Conservation (phyloP, 23 tunicate species). For the Aplidium turbinatum region DNA sequence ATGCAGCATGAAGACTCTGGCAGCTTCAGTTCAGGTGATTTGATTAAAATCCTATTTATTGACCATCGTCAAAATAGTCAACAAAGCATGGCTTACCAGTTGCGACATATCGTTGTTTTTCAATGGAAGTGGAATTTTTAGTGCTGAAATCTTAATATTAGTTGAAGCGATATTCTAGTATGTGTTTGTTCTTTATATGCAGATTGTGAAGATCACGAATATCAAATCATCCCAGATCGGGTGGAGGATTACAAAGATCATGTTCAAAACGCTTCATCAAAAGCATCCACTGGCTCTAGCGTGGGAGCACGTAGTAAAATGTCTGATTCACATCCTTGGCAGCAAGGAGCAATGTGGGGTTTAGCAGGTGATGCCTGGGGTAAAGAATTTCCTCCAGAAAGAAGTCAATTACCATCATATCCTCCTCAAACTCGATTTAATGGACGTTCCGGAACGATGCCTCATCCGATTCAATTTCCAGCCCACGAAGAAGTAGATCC, state of each 20-base stretch:
- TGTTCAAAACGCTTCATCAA: neutral
- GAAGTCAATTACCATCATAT: slow-evolving; percentile 38
- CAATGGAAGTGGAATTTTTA: too few relatives aligned
- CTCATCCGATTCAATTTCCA: slow-evolving; percentile 36
- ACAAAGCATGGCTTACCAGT: too few relatives aligned
- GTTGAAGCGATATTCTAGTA: too few relatives aligned
- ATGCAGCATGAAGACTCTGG: neutral
- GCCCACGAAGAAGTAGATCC: slow-evolving; percentile 18
- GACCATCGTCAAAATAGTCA: too few relatives aligned
- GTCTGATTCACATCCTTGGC: slow-evolving; percentile 64
- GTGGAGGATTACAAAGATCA: neutral
- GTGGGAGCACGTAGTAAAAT: slow-evolving; percentile 36
- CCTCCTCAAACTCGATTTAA: slow-evolving; percentile 21
- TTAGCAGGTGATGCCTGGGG: slow-evolving; percentile 43
- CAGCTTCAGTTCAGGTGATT: neutral
- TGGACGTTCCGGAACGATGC: slow-evolving; percentile 64
- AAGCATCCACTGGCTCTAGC: slow-evolving; percentile 8
- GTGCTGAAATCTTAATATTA: too few relatives aligned
- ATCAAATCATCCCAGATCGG: slow-evolving; percentile 80
- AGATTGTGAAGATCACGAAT: slow-evolving; percentile 91
- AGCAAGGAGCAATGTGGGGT: slow-evolving; percentile 46
- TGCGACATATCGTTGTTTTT: too few relatives aligned
- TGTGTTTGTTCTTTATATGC: neutral
- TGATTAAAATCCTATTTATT: neutral
- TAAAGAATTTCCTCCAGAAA: slow-evolving; percentile 2